Evolutionary conservation across 92 coral and sea anemone genomes (phyloP).

Genomic region (Zoanthus sansibaricus): DNA sequence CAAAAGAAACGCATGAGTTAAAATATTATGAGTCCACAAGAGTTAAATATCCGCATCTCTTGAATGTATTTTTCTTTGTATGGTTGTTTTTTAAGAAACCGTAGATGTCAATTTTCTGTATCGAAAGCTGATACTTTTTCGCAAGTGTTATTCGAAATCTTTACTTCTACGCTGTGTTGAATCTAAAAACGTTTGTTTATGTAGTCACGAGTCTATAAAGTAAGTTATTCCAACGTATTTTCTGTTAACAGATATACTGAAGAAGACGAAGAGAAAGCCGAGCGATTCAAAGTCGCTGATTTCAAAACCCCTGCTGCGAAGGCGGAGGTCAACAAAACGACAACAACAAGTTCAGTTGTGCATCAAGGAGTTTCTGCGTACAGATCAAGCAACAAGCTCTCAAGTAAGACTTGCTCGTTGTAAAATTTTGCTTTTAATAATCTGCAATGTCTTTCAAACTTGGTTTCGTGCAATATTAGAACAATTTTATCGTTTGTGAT

Average conservation of each 20-base stretch:
- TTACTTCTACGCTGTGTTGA: not conserved
- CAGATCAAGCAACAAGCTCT: slow-evolving; percentile 13
- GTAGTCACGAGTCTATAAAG: not conserved
- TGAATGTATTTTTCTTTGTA: not conserved
- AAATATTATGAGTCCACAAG: not conserved
- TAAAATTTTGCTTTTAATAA: not conserved
- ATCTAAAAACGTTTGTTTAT: not conserved
- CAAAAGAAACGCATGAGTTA: not conserved
- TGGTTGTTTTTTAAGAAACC: not conserved
- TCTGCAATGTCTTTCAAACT: not conserved
- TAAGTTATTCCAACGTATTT: not conserved
- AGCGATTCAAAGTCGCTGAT: not conserved
- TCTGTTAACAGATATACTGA: slow-evolving; percentile 24
- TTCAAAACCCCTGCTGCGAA: slow-evolving; percentile 27
- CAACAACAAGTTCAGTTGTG: slow-evolving; percentile 22
- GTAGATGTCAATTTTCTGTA: slow-evolving; percentile 15
- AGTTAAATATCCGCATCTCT: not conserved
- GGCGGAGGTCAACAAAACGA: not conserved
- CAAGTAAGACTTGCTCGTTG: not conserved
- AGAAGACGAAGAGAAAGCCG: slow-evolving; percentile 22
- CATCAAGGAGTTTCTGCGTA: slow-evolving; percentile 13
- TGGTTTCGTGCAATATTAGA: not conserved
- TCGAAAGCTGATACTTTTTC: not conserved
- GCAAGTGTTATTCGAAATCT: not conserved
- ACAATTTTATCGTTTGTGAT: not conserved